These are phyloP conservation scores for Malurus cyaneus DNA, from an alignment of 2,113 vertebrate genomes.

Conservation along the genomic window DNA sequence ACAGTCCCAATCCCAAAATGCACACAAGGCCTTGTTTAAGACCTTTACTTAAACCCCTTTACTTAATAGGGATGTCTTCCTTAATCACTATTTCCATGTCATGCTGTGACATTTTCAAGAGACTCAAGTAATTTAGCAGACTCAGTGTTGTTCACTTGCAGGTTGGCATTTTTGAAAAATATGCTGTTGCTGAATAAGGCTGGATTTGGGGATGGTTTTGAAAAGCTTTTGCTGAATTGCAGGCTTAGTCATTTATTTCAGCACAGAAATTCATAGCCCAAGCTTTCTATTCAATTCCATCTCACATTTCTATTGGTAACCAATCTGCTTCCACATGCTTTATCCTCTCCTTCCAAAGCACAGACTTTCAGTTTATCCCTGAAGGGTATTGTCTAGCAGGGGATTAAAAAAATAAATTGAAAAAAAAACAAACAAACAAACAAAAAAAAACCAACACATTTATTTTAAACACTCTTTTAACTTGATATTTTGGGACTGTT, in stretches of 20 bases:
- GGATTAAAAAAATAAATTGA: not conserved
- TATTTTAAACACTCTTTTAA: too few relatives aligned
- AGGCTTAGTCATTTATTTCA: not conserved
- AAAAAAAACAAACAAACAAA: too few relatives aligned
- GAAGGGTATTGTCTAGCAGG: not conserved
- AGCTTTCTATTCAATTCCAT: not conserved
- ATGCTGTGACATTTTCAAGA: not conserved
- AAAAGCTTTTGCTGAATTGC: slow-evolving; percentile 34
- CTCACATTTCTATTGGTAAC: not conserved
- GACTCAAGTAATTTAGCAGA: not conserved
- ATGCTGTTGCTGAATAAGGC: not conserved
- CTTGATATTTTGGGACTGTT: too few relatives aligned
- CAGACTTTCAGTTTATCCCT: not conserved
- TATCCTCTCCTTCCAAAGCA: not conserved
- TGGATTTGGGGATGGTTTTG: not conserved
- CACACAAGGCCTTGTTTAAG: not conserved
- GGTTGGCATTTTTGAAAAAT: not conserved
- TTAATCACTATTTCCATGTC: not conserved
- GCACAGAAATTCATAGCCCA: not conserved
- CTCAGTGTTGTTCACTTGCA: not conserved
- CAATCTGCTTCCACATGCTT: not conserved
- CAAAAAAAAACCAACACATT: too few relatives aligned
- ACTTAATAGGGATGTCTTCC: not conserved
- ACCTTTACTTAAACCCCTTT: too few relatives aligned
- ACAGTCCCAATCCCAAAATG: not conserved